Conservation (phyloP, 2,888 invertebrate species). For the Nemotelus nigrinus region DNA sequence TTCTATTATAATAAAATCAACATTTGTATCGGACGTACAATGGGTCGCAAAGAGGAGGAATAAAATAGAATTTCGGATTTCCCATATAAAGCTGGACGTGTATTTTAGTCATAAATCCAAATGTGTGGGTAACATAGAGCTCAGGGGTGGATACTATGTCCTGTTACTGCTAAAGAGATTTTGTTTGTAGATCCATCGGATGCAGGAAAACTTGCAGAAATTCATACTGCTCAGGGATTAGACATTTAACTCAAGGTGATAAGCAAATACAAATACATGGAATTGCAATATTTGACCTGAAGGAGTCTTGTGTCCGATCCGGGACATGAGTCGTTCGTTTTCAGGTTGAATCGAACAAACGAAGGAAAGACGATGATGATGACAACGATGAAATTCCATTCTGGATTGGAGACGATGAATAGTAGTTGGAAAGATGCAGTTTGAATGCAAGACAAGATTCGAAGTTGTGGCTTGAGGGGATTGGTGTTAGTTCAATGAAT, state of each 20-base stretch:
- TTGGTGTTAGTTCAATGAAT: too few relatives aligned
- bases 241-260: constrained; percentile 38
- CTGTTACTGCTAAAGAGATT: neutral
- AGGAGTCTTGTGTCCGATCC: neutral
- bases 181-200: neutral
- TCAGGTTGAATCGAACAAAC: neutral
- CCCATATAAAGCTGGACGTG: neutral
- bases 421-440: too few relatives aligned
- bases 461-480: too few relatives aligned
- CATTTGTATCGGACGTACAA: neutral
- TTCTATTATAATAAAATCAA: neutral
- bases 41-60: neutral
- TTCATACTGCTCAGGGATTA: constrained; percentile 27
- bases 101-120: neutral
- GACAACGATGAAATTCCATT: neutral
- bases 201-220: neutral
- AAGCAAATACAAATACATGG: constrained; percentile 39
- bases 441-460: too few relatives aligned
- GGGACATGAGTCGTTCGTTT: neutral
- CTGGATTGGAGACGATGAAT: neutral
- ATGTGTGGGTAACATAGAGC: neutral
- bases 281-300: constrained; percentile 10
- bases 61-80: constrained; percentile 23
- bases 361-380: neutral
- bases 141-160: neutral